These are phyloP conservation scores for Busseola fusca DNA, from an alignment of 2,888 invertebrate genomes.

Conservation along the genomic window DNA sequence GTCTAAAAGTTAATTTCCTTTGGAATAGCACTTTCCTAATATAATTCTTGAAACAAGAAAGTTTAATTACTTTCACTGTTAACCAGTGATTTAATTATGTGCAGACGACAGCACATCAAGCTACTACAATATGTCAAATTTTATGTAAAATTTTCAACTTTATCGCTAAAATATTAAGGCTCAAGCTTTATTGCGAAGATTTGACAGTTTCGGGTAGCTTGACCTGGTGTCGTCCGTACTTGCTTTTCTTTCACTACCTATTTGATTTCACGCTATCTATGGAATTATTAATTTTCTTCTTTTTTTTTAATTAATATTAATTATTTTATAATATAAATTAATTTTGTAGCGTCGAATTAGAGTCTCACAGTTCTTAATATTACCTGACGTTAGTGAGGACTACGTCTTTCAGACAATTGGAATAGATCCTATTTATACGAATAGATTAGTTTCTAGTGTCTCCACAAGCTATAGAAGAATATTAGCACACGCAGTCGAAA, in stretches of 20 bases:
- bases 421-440: not conserved
- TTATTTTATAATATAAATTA: no score
- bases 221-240: no score
- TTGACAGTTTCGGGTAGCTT: no score
- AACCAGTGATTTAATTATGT: slow-evolving; percentile 24
- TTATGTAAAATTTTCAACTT: no score
- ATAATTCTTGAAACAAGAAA: slow-evolving; percentile 30
- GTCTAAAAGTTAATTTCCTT: slow-evolving; percentile 48
- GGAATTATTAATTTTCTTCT: not conserved
- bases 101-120: no score
- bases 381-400: no score
- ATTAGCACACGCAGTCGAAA: not conserved
- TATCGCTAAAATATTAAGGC: no score
- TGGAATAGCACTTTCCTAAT: slow-evolving; percentile 35
- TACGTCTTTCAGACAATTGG: not conserved
- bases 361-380: not conserved
- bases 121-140: no score
- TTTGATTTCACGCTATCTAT: not conserved
- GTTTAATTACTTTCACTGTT: slow-evolving; percentile 33
- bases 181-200: no score
- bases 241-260: not conserved
- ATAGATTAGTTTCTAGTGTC: not conserved
- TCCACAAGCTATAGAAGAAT: not conserved
- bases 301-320: not conserved
- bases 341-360: not conserved